A percentile compares a stretch with the other conserved stretches of the same genome.
phyloP scores from a whole-genome alignment of 2,888 invertebrate species.

The Habroteleia sp. region DNA sequence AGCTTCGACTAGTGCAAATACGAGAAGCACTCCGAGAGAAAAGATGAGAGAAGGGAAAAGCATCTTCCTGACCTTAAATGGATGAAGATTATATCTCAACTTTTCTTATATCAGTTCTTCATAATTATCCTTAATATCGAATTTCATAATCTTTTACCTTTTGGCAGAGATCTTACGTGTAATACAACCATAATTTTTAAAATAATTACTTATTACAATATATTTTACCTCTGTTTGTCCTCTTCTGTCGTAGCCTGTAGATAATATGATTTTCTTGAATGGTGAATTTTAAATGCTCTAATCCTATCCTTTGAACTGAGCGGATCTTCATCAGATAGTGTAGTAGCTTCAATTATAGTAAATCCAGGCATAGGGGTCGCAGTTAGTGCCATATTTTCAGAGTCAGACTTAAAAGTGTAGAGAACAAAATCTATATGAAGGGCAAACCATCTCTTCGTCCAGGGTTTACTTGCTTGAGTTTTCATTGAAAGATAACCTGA shows the following conservation, averaged over 20 bases:
- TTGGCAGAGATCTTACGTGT: too few relatives aligned
- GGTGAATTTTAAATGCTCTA: slow-evolving; percentile 81
- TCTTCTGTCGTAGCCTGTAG: slow-evolving; percentile 82
- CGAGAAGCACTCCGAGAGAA: too few relatives aligned
- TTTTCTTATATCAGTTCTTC: too few relatives aligned
- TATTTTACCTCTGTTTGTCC: slow-evolving; percentile 81
- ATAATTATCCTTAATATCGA: too few relatives aligned
- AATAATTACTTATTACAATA: too few relatives aligned
- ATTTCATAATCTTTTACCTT: too few relatives aligned
- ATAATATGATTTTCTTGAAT: slow-evolving; percentile 81
- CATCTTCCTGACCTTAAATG: too few relatives aligned
- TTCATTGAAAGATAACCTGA: slow-evolving; percentile 82
- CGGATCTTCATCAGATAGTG: slow-evolving; percentile 76
- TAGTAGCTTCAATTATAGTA: slow-evolving; percentile 79
- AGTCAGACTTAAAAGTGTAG: slow-evolving; percentile 81
- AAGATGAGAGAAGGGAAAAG: too few relatives aligned
- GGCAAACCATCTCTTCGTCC: slow-evolving; percentile 83
- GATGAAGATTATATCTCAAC: too few relatives aligned
- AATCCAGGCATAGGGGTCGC: slow-evolving; percentile 85
- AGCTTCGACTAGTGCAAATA: too few relatives aligned
- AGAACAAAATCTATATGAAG: slow-evolving; percentile 83
- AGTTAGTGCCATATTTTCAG: slow-evolving; percentile 82
- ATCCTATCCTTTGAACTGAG: slow-evolving; percentile 78
- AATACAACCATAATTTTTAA: too few relatives aligned
- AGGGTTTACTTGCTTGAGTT: slow-evolving; percentile 82